phyloP scores from a whole-genome alignment of 2,797 vertebrate species.

The Danio kyathit region DNA sequence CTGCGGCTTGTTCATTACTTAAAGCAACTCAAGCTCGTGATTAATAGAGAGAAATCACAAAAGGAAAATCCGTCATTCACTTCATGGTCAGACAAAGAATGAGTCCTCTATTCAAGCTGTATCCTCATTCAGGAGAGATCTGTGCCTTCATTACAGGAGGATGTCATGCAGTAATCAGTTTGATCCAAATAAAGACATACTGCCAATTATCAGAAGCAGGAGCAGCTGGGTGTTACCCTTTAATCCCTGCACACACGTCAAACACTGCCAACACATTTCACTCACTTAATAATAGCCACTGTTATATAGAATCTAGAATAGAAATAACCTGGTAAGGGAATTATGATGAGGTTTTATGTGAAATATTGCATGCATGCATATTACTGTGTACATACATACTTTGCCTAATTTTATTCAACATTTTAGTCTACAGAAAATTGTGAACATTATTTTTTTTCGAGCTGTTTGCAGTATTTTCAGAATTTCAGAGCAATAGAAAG shows the following conservation, averaged over 20 bases:
- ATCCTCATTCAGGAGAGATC: slow-evolving; percentile 54
- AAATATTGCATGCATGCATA: too few species aligned
- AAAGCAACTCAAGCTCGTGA: slow-evolving; percentile 37
- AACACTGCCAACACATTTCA: slow-evolving; percentile 48
- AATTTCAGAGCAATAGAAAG: too few species aligned
- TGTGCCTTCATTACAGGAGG: slow-evolving; percentile 52
- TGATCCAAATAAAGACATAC: slow-evolving; percentile 49
- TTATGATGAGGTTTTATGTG: neutral
- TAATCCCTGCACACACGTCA: slow-evolving; percentile 47
- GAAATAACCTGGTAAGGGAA: neutral
- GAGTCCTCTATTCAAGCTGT: slow-evolving; percentile 58
- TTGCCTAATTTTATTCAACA: too few species aligned
- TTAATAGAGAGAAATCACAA: slow-evolving; percentile 55
- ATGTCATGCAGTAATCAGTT: slow-evolving; percentile 56
- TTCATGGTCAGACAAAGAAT: slow-evolving; percentile 58
- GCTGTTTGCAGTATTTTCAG: too few species aligned
- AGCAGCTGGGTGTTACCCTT: slow-evolving; percentile 56
- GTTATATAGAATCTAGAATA: neutral
- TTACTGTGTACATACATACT: too few species aligned
- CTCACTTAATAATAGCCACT: neutral
- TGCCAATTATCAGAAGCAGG: slow-evolving; percentile 56
- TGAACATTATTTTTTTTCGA: too few species aligned
- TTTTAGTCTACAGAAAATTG: too few species aligned
- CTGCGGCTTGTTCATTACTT: slow-evolving; percentile 37
- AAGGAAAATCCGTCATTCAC: slow-evolving; percentile 59